Evolutionary conservation across 2,113 vertebrate species (phyloP), one percentile per base, ranked within the genome.

Genomic region (Anarhynchus alexandrinus): DNA sequence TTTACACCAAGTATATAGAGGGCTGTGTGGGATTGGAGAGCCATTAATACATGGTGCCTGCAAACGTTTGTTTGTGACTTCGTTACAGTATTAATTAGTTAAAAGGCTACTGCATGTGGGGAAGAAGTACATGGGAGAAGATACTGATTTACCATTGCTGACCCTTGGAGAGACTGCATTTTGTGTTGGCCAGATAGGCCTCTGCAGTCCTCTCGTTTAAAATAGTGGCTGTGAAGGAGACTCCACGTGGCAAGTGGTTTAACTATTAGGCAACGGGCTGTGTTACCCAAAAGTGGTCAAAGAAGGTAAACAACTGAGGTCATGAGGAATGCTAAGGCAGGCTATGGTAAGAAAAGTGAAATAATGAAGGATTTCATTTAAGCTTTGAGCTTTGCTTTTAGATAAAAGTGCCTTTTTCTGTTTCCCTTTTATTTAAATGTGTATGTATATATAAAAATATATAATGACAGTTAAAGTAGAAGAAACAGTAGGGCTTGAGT

Each of bases 341-440:
- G 45, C 57, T 88, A 14, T 9, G 9, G 15, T 81, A 57, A 59
- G 34, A 54, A 71, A 90, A 73, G 10, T 23, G 26, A 52, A 81
- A 25, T 42, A 36, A 69, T 30, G 12, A 86, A 11, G 17, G 30
- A 84, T 90, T 94, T 88, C 5, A 71, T 72, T 74, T 82, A 73
- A 72, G 58, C 62, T 70, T 91, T 65, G 59, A 89, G 30, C 17
- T 92, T 93, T 76, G 62, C 64, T 95, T 91, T 93, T 84, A 89
- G 91, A 79, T 73, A 5, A 82, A 82, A 95, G 69, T 69, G 55
- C 65, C 70, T 80, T 84, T 52, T 93, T 84, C 49, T 51, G 15
- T 77, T 96, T 55, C 59, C 17, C 29, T 74, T 93, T 92, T 94
- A 94, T 95, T 95, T 95, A 81, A 84, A 69, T 87, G 70, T 58